A percentile compares a stretch with the other conserved stretches of the same genome.
Conservation (phyloP, 2,888 invertebrate species). For the Mechanitis messenoides region DNA sequence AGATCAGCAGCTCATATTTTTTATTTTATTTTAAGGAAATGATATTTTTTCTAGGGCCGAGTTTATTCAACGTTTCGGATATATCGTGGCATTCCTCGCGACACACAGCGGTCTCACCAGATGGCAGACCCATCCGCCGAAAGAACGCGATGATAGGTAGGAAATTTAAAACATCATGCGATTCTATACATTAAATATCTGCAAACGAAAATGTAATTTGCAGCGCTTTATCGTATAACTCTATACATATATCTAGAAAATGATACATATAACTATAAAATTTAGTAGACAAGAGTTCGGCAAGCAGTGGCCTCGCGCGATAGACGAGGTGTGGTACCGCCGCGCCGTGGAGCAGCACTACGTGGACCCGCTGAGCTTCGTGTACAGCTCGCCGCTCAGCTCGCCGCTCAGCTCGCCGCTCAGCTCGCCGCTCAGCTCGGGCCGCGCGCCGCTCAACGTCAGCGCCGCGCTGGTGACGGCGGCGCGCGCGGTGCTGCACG, state of each 20-base stretch:
- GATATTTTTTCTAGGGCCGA: slow-evolving; percentile 79
- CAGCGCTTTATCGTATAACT: too few relatives aligned
- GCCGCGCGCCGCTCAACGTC: slow-evolving; percentile 71
- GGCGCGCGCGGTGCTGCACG: slow-evolving; percentile 87
- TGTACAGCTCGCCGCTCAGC: slow-evolving; percentile 70
- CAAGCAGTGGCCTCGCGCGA: slow-evolving; percentile 83
- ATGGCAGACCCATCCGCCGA: slow-evolving; percentile 84
- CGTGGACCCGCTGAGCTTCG: slow-evolving; percentile 85
- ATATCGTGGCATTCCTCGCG: slow-evolving; percentile 90
- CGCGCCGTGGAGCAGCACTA: slow-evolving; percentile 92
- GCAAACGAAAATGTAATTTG: too few relatives aligned
- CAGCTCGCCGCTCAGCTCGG: slow-evolving; percentile 42
- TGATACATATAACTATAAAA: not conserved
- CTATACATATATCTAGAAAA: not conserved
- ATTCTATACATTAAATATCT: too few relatives aligned
- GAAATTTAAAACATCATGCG: slow-evolving; percentile 15
- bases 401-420: too few relatives aligned
- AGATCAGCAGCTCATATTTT: too few relatives aligned
- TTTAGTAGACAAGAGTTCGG: slow-evolving; percentile 80
- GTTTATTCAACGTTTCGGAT: slow-evolving; percentile 88
- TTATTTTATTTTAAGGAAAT: not conserved
- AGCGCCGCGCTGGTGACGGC: slow-evolving; percentile 87
- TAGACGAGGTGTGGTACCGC: slow-evolving; percentile 93
- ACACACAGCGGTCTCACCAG: slow-evolving; percentile 93
- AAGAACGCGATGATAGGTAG: slow-evolving; percentile 64